phyloP scores from a whole-genome alignment of 1,140 invertebrate species.

The Macrostomum lignano region DNA sequence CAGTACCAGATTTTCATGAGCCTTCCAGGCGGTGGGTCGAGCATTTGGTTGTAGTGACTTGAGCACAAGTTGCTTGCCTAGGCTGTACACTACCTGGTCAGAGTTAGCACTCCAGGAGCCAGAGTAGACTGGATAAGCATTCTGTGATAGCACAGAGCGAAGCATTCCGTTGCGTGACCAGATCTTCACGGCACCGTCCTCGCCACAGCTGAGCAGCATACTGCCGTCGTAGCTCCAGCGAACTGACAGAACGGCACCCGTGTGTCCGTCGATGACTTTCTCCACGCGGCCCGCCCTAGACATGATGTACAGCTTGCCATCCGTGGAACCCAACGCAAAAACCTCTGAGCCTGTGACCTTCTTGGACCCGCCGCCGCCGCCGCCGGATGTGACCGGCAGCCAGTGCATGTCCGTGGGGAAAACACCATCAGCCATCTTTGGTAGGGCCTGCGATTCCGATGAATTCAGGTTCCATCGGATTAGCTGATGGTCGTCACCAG shows the following conservation, averaged over 20 bases:
- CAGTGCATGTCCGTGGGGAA: constrained; percentile 62
- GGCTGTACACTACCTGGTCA: constrained; percentile 50
- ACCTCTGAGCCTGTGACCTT: constrained; percentile 21
- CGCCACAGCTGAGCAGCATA: constrained; percentile 60
- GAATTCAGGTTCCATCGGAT: constrained; percentile 54
- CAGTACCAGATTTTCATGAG: constrained; percentile 66
- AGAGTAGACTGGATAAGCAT: constrained; percentile 44
- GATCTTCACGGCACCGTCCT: constrained; percentile 78
- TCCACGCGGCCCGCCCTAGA: constrained; percentile 63
- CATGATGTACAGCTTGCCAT: constrained; percentile 58
- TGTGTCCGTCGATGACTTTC: constrained; percentile 63
- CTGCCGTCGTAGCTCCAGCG: constrained; percentile 70
- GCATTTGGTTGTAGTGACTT: constrained; percentile 62
- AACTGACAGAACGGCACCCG: constrained; percentile 45
- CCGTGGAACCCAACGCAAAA: not conserved
- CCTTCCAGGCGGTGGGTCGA: constrained; percentile 63
- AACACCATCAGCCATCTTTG: constrained; percentile 48
- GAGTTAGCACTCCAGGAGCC: constrained; percentile 60
- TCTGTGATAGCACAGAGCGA: constrained; percentile 55
- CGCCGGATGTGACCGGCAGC: constrained; percentile 34
- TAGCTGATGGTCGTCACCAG: constrained; percentile 63
- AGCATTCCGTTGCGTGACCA: constrained; percentile 86
- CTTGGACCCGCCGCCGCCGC: constrained; percentile 29
- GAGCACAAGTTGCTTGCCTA: constrained; percentile 49
- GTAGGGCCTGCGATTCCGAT: constrained; percentile 40